These are phyloP conservation scores for Urocolius indicus DNA, from an alignment of 2,113 vertebrate species.

Conservation along the genomic window DNA sequence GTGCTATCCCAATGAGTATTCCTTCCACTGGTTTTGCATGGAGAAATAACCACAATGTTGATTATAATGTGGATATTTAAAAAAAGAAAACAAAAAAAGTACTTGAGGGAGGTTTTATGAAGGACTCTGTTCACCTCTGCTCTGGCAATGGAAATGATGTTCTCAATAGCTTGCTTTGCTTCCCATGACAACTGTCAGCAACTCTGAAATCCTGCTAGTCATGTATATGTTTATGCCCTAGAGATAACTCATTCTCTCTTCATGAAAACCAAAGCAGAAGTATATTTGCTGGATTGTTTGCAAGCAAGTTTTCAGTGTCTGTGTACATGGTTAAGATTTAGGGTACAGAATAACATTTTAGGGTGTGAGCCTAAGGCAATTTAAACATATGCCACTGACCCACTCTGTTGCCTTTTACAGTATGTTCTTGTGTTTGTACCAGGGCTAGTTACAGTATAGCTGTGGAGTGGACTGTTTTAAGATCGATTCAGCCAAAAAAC, in stretches of 20 bases:
- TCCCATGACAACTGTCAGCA: background rate
- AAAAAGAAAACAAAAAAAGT: background rate
- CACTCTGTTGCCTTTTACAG: background rate
- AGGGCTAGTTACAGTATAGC: background rate
- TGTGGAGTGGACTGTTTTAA: background rate
- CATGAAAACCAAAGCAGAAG: background rate
- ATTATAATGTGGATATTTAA: background rate
- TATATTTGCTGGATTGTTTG: background rate
- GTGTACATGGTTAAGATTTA: background rate
- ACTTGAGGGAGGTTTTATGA: background rate
- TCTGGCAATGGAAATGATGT: background rate
- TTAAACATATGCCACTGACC: background rate
- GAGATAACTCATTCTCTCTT: background rate
- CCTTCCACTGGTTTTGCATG: background rate
- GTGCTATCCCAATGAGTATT: background rate
- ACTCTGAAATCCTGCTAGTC: background rate
- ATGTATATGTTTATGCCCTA: background rate
- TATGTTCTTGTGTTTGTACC: background rate
- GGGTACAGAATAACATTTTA: background rate
- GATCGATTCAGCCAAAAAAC: background rate
- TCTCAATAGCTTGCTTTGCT: constrained; percentile 1
- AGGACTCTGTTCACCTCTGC: background rate
- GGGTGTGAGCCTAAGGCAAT: background rate
- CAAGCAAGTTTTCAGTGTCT: background rate
- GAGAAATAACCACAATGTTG: background rate